Evolutionary conservation across 1,140 invertebrate genomes (phyloP), one percentile per base, ranked within the genome.

Genomic region (Mactra quadrangularis): DNA sequence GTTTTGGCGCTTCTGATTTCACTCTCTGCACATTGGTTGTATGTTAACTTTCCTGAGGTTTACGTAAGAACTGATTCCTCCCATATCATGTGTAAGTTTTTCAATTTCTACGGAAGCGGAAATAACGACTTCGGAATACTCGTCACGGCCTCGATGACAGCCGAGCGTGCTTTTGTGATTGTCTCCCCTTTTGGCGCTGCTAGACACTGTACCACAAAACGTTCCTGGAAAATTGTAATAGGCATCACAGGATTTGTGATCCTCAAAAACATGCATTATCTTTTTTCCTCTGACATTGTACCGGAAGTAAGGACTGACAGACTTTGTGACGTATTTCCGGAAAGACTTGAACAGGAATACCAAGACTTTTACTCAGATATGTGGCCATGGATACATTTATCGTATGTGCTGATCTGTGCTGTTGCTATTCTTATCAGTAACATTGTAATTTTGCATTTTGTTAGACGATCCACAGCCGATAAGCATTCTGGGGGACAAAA

Each of bases 101-200:
- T 90, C 27, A 87, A 89, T 53, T 90, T 90, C 57, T 89, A 88
- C 59, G 89, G 89, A 9, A 88, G 85, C 84, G 86, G 87, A 64
- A 87, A 88, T 57, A 85, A 86, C 60, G 89, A 89, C 62, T 79
- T 88, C 17, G 87, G 86, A 38, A 89, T 90, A 25, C 29, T 89
- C 25, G 64, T 90, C n/a, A 87, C 85, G 7, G 82, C 86, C 0
- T 83, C 84, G 0, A 90, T 90, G 89, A 90, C 86, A 1, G 84
- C 85, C 19, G 88, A 89, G 45, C 70, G 88, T 25, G 87, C 89
- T 0, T 72, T 87, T 31, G 89, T 82, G 53, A 89, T 90, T 19
- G 76, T 75, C 19, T 87, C 86, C 50, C 89, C 89, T 0, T 64
- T 90, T 11, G 86, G 83, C 31, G 77, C 71, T 0, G 68, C 78